Conservation (phyloP, 2,888 invertebrate species). For the Heliconius ismenius region DNA sequence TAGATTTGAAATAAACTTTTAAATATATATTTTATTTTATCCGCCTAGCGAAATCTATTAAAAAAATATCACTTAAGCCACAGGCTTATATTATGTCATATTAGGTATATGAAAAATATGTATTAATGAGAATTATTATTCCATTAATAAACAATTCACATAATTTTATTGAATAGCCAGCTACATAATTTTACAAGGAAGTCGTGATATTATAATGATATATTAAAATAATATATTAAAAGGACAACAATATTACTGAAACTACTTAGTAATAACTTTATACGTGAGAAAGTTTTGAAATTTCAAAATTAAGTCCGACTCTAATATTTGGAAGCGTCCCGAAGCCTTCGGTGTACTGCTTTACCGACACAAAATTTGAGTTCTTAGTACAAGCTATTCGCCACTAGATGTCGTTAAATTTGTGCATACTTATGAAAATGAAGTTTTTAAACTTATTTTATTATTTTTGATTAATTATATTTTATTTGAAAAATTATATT, state of each 20-base stretch:
- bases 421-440: not conserved
- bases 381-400: conserved; percentile 52
- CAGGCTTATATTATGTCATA: not conserved
- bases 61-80: not conserved
- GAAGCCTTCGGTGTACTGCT: conserved; percentile 57
- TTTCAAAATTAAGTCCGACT: not conserved
- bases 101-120: no score
- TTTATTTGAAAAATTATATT: not conserved
- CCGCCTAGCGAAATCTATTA: not conserved
- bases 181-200: not conserved
- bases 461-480: not conserved
- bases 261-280: not conserved
- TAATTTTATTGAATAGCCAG: no score
- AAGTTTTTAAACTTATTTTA: not conserved
- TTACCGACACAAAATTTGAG: conserved; percentile 56
- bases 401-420: conserved; percentile 59
- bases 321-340: conserved; percentile 45
- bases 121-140: not conserved
- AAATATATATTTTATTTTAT: not conserved
- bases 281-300: conserved; percentile 3
- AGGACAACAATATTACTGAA: not conserved
- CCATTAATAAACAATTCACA: not conserved
- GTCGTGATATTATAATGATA: not conserved
- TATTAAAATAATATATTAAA: not conserved
- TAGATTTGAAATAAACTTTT: not conserved